Conservation (phyloP, 2,797 vertebrate genomes). For the Gymnocypris eckloni region DNA sequence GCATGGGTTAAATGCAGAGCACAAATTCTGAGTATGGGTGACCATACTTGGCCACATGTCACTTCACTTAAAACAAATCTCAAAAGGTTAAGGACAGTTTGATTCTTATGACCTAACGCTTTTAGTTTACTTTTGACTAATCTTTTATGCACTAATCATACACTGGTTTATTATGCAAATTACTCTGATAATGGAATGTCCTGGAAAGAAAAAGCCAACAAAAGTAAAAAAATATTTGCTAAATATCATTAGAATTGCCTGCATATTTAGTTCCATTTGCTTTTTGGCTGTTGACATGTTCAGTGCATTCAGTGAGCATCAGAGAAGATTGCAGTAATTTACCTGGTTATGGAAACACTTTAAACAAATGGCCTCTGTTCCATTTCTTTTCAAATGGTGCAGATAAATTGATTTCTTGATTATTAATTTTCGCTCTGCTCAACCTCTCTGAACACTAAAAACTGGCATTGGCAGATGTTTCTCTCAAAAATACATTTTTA, state of each 20-base stretch:
- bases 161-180: background rate
- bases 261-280: background rate
- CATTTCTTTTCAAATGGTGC: background rate
- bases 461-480: background rate
- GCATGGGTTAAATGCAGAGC: no score
- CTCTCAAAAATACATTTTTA: background rate
- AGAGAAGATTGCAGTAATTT: background rate
- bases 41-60: no score
- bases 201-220: background rate
- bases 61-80: background rate
- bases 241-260: background rate
- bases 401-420: background rate
- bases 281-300: background rate
- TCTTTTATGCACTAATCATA: background rate
- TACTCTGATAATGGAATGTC: background rate
- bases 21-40: no score
- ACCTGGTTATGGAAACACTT: background rate
- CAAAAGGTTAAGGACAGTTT: background rate
- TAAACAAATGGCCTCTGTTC: background rate
- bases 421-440: background rate
- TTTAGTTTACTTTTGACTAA: background rate
- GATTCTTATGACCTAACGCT: background rate
- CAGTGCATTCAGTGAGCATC: background rate
- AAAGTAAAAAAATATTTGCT: background rate
- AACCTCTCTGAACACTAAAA: background rate